phyloP scores from a whole-genome alignment of 2,888 invertebrate species.

The Eilema griseolum region DNA sequence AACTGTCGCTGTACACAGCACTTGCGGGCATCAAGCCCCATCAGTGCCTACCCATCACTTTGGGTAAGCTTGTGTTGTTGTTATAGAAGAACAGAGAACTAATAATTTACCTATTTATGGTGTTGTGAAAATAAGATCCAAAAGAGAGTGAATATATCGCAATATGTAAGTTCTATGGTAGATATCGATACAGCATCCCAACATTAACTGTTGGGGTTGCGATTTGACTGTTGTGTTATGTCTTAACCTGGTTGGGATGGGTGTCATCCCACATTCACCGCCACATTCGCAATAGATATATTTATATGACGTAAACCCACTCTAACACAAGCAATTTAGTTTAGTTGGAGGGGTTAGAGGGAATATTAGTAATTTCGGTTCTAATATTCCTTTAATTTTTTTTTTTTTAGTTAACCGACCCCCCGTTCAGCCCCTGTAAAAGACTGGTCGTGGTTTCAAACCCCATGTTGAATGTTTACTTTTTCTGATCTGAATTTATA shows the following conservation, averaged over 20 bases:
- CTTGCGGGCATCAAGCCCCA: conserved; percentile 98
- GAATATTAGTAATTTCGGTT: too few species aligned
- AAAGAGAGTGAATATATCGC: neutral
- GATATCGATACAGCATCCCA: neutral
- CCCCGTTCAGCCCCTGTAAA: too few species aligned
- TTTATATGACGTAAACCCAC: too few species aligned
- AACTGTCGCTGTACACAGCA: conserved; percentile 98
- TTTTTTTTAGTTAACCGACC: too few species aligned
- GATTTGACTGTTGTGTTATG: neutral
- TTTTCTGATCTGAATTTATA: too few species aligned
- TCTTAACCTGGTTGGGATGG: neutral
- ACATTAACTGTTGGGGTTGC: neutral
- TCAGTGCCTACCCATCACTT: conserved; percentile 96
- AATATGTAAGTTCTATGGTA: neutral
- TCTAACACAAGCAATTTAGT: too few species aligned
- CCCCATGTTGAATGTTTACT: too few species aligned
- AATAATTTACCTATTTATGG: neutral
- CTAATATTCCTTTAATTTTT: too few species aligned
- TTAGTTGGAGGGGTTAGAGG: too few species aligned
- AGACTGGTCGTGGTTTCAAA: too few species aligned
- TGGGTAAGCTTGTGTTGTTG: conserved; percentile 85
- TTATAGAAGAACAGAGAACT: neutral
- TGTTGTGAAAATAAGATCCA: neutral
- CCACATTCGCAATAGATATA: too few species aligned
- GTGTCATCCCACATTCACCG: neutral